These are phyloP conservation scores for Philopotamus ludificatus DNA, from an alignment of 1,140 invertebrate genomes.

Conservation along the genomic window DNA sequence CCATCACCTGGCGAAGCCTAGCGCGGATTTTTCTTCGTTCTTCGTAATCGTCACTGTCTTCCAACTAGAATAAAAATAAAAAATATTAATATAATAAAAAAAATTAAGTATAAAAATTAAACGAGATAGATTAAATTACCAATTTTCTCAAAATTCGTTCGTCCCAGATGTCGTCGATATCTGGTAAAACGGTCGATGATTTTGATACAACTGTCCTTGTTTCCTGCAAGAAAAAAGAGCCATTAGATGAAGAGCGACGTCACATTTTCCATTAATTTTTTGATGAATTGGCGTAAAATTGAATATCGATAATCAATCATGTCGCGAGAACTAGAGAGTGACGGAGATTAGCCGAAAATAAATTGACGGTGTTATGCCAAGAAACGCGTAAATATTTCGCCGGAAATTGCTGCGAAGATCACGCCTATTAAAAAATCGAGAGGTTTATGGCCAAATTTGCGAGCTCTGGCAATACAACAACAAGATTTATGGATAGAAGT, in stretches of 20 bases:
- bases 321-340: no score
- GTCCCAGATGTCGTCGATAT: conserved; percentile 72
- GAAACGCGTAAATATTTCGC: no score
- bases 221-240: conserved; percentile 49
- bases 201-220: conserved; percentile 51
- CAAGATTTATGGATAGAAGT: no score
- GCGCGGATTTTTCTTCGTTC: conserved; percentile 76
- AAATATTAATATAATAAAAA: no score
- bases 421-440: no score
- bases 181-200: conserved; percentile 52
- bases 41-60: conserved; percentile 82
- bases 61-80: conserved; percentile 63
- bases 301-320: neutral
- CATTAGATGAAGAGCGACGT: no score
- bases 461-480: no score
- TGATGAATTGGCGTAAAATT: conserved; percentile 5
- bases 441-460: no score
- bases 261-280: neutral
- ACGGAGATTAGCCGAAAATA: no score
- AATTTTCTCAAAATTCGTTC: conserved; percentile 67
- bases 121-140: conserved; percentile 53
- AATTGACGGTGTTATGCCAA: no score
- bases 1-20: conserved; percentile 74
- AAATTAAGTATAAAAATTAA: no score
- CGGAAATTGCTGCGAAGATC: no score